Conservation (phyloP, 2,888 invertebrate genomes). For the Perithous albicinctus region DNA sequence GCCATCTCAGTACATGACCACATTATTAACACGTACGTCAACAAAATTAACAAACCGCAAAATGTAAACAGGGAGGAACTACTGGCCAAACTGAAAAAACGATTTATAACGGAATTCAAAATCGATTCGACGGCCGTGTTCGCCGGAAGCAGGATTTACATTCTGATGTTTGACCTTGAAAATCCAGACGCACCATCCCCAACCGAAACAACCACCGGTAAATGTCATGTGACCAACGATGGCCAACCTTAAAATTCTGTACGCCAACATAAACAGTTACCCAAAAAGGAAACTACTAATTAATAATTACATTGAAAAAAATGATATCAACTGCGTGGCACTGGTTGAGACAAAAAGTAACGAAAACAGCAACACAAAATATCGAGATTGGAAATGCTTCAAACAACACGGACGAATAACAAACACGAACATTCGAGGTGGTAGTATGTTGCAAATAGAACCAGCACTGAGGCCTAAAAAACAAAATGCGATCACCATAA, state of each 20-base stretch:
- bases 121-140: not conserved
- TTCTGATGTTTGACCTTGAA: too few relatives aligned
- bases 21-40: too few relatives aligned
- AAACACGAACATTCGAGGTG: constrained; percentile 1
- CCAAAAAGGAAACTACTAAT: too few relatives aligned
- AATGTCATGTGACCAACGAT: constrained; percentile 1
- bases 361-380: not conserved
- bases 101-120: not conserved
- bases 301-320: too few relatives aligned
- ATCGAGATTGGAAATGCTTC: constrained; percentile 11
- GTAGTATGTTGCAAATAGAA: not conserved
- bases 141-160: not conserved
- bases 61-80: not conserved
- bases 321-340: not conserved
- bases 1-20: too few relatives aligned
- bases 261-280: not conserved
- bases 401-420: not conserved
- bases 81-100: too few relatives aligned
- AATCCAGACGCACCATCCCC: not conserved
- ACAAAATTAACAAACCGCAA: constrained; percentile 18
- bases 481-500: constrained; percentile 14
- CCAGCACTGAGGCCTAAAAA: constrained; percentile 13
- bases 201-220: constrained; percentile 10
- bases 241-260: not conserved
- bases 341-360: not conserved